Evolutionary conservation across 2,113 vertebrate species (phyloP).

Genomic region (Gymnobelideus leadbeateri): DNA sequence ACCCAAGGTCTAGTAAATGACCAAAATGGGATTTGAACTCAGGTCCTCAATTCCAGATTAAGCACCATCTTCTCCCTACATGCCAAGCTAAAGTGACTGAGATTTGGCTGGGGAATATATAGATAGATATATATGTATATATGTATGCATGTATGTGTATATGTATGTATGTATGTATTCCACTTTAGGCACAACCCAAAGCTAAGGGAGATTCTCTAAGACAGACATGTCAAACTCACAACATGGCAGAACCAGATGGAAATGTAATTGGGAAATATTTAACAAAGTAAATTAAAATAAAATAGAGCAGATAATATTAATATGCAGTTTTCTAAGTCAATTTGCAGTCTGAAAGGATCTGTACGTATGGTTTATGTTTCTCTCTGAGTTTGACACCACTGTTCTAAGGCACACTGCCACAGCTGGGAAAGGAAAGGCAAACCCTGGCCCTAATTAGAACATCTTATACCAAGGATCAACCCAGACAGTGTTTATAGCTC

Average conservation of each 20-base stretch:
- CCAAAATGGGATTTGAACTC: neutral
- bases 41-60: neutral
- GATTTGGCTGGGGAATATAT: neutral
- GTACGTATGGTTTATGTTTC: neutral
- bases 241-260: neutral
- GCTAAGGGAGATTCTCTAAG: constrained; percentile 14
- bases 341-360: neutral
- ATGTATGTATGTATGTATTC: neutral
- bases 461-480: constrained; percentile 32
- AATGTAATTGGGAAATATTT: neutral
- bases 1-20: neutral
- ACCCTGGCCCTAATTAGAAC: constrained; percentile 40
- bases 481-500: constrained; percentile 44
- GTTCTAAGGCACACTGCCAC: neutral
- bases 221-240: neutral
- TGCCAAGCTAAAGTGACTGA: neutral
- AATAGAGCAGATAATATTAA: neutral
- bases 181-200: neutral
- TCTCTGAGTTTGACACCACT: neutral
- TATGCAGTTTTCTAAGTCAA: neutral
- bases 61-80: neutral
- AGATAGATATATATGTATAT: too few relatives aligned
- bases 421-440: constrained; percentile 4
- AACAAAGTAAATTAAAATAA: neutral
- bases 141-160: too few relatives aligned